A percentile compares a stretch with the other conserved stretches of the same genome.
phyloP scores from a whole-genome alignment of 2,888 invertebrate species.

The Syrphus vitripennis region DNA sequence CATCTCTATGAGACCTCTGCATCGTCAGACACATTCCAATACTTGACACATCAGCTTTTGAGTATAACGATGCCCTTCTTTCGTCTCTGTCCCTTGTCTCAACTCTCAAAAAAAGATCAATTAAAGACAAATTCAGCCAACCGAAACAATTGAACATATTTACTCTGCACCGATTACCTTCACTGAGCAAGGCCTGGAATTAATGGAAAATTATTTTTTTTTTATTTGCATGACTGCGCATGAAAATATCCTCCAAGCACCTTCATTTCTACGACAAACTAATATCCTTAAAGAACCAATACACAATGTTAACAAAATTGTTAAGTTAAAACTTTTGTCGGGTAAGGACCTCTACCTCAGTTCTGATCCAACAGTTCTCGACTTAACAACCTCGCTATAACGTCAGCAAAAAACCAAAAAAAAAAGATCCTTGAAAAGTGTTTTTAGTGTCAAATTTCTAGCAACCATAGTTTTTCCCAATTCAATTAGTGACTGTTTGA shows the following conservation, averaged over 20 bases:
- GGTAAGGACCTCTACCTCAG: conserved; percentile 41
- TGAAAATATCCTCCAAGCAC: conserved; percentile 70
- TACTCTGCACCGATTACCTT: conserved; percentile 27
- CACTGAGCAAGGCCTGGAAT: conserved; percentile 44
- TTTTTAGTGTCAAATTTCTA: neutral
- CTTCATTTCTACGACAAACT: conserved; percentile 7
- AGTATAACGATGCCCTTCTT: neutral
- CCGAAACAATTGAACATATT: conserved; percentile 76
- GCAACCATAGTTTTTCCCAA: conserved; percentile 33
- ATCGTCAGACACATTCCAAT: neutral
- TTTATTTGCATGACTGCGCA: conserved; percentile 77
- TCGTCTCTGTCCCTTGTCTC: conserved; percentile 1
- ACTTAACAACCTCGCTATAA: conserved; percentile 12
- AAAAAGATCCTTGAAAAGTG: conserved; percentile 20
- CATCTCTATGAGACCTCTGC: neutral
- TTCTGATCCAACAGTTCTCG: conserved; percentile 53
- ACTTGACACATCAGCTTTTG: neutral
- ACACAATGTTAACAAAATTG: neutral
- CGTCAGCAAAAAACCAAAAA: neutral
- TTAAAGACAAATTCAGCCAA: conserved; percentile 73
- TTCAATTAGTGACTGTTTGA: conserved; percentile 22
- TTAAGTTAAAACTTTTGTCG: conserved; percentile 20
- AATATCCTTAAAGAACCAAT: conserved; percentile 55
- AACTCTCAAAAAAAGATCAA: conserved; percentile 49
- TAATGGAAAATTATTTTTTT: conserved; percentile 40